Percentiles rank a stretch among this genome's conserved stretches.
phyloP scores from a whole-genome alignment of 2,888 invertebrate species.

The Silvanus unidentatus region DNA sequence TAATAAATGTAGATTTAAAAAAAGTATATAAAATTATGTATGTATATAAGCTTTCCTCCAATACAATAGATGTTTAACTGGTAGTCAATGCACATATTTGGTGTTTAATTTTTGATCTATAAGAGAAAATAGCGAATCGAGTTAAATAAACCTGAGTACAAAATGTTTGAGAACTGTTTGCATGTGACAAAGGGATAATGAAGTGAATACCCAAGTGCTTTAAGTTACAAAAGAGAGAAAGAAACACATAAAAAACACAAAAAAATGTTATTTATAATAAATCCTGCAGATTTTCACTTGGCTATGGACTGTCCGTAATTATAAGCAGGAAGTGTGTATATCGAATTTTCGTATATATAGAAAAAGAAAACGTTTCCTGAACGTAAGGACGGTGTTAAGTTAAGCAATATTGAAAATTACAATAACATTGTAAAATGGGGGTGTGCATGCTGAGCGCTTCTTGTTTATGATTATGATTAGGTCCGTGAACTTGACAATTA shows the following conservation, averaged over 20 bases:
- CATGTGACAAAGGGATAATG: slow-evolving; percentile 42
- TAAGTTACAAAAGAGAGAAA: slow-evolving; percentile 27
- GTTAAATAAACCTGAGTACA: slow-evolving; percentile 38
- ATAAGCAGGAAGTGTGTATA: slow-evolving; percentile 28
- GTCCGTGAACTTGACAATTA: slow-evolving; percentile 38
- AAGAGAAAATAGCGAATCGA: slow-evolving; percentile 39
- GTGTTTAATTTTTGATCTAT: slow-evolving; percentile 39
- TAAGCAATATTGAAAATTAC: too few relatives aligned
- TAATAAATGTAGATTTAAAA: slow-evolving; percentile 15
- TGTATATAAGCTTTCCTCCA: slow-evolving; percentile 43
- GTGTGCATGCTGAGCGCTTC: slow-evolving; percentile 17
- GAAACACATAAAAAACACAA: too few relatives aligned
- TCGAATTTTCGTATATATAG: slow-evolving; percentile 1
- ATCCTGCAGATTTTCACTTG: slow-evolving; percentile 48
- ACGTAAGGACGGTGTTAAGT: too few relatives aligned
- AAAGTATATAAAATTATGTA: slow-evolving; percentile 8
- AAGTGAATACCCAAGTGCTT: slow-evolving; percentile 46
- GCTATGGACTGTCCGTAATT: slow-evolving; percentile 33
- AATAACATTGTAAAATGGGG: too few relatives aligned
- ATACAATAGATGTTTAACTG: slow-evolving; percentile 39
- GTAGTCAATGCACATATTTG: slow-evolving; percentile 41
- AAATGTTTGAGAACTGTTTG: slow-evolving; percentile 41
- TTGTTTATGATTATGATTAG: slow-evolving; percentile 29
- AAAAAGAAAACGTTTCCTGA: too few relatives aligned
- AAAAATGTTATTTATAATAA: slow-evolving; percentile 39